Evolutionary conservation across 2,113 vertebrate genomes (phyloP).

Genomic region (Tautogolabrus adspersus): DNA sequence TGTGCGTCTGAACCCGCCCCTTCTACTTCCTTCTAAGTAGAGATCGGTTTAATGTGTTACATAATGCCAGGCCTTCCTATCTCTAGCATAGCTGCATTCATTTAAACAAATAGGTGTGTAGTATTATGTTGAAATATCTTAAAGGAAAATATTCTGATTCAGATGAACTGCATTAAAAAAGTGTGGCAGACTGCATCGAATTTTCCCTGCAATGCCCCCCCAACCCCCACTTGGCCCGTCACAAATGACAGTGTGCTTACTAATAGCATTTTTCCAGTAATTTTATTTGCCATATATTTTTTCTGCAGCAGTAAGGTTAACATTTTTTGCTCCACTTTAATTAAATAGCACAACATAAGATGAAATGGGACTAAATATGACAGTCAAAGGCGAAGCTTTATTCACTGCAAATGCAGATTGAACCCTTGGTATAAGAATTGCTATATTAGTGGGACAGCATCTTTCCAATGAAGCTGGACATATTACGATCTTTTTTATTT

Average conservation of each 20-base stretch:
- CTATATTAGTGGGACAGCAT: neutral
- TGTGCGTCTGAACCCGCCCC: constrained; percentile 71
- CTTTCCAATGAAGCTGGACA: constrained; percentile 27
- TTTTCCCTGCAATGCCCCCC: constrained; percentile 2
- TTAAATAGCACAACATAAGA: constrained; percentile 9
- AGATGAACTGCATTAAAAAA: constrained; percentile 1
- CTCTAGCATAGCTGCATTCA: constrained; percentile 38
- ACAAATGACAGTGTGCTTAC: constrained; percentile 30
- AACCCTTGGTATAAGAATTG: constrained; percentile 10
- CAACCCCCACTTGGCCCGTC: neutral
- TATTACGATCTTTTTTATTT: constrained; percentile 29
- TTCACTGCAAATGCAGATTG: constrained; percentile 11
- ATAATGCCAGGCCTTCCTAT: constrained; percentile 65
- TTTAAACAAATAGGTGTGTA: constrained; percentile 34
- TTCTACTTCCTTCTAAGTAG: constrained; percentile 71
- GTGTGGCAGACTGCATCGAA: neutral
- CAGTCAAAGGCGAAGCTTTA: neutral
- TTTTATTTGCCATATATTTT: constrained; percentile 24
- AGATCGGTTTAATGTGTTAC: constrained; percentile 76
- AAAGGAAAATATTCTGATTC: neutral
- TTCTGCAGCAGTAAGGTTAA: constrained; percentile 10
- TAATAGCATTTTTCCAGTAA: constrained; percentile 18
- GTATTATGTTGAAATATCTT: constrained; percentile 20
- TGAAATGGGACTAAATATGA: constrained; percentile 19
- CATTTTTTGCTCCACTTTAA: constrained; percentile 3